A percentile compares a stretch with the other conserved stretches of the same genome.
These are phyloP conservation scores for Sinocyclocheilus maitianheensis DNA, from an alignment of 2,113 vertebrate genomes.

Conservation along the genomic window DNA sequence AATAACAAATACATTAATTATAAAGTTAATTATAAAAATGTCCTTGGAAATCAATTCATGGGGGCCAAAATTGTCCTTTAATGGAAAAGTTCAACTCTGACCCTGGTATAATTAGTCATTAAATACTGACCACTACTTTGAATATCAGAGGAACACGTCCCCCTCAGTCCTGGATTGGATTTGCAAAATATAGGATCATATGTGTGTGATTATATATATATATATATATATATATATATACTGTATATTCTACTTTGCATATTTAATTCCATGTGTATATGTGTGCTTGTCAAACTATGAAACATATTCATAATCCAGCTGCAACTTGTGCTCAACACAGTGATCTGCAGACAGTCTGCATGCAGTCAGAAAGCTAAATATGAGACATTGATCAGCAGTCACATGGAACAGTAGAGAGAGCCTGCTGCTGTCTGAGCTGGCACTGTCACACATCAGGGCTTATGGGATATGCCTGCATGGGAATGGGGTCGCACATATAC, in stretches of 20 bases:
- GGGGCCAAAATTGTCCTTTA: too few relatives aligned
- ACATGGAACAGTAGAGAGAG: slow-evolving; percentile 25
- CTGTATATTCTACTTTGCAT: background rate
- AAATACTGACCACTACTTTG: too few relatives aligned
- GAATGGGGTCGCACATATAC: background rate
- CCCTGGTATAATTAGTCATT: too few relatives aligned
- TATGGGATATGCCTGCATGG: slow-evolving; percentile 33
- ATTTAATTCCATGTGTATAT: background rate
- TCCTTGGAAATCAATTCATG: too few relatives aligned
- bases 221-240: too few relatives aligned
- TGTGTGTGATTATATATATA: too few relatives aligned
- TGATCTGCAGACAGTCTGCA: slow-evolving; percentile 48
- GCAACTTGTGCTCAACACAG: slow-evolving; percentile 39
- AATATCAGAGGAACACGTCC: too few relatives aligned
- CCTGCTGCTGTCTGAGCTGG: slow-evolving; percentile 33
- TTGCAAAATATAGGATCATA: too few relatives aligned
- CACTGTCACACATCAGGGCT: slow-evolving; percentile 30
- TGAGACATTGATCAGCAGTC: slow-evolving; percentile 46
- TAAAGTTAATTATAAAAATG: too few relatives aligned
- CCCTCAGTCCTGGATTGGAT: too few relatives aligned
- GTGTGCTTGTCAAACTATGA: background rate
- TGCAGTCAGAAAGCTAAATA: slow-evolving; percentile 49
- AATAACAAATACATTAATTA: too few relatives aligned
- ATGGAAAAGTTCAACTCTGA: too few relatives aligned
- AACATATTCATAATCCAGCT: slow-evolving; percentile 16